Evolutionary conservation across 2,797 vertebrate species (phyloP), one percentile per base, ranked within the genome.

Genomic region (Lycodopsis pacificus): DNA sequence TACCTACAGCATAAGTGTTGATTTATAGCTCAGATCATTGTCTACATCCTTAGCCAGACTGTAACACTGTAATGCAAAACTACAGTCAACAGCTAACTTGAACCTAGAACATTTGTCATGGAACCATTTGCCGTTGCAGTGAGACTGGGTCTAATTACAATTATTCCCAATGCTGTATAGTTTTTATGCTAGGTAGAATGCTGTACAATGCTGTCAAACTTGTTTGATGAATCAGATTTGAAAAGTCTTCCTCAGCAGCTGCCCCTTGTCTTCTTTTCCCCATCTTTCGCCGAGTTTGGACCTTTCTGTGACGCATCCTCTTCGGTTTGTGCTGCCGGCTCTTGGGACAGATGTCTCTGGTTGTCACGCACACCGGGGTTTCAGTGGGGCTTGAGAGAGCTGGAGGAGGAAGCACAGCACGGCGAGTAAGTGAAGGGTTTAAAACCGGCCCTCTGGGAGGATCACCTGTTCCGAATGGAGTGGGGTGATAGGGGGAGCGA

Each of bases 351-450:
- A 90, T 90, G 90, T 92, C 74, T 82, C 57, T 27, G 53, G 70
- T 83, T 86, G 83, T 88, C 76, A 65, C 58, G 80, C 76, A 65
- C 67, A 46, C 13, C 13, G 1, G 61, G 42, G 69, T 78, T 78
- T 75, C 53, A 19, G 44, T 66, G 14, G 40, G 36, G 57, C 77
- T 36, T 49, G 64, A 77, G 64, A 57, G 64, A 79, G 71, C 79
- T 72, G 69, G 72, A 76, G 80, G 78, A 81, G 57, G 69, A 69
- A 54, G 38, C 57, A 53, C 51, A 71, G 74, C 73, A 69, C 65
- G 74, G 56, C 53, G 81, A 86, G 76, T 59, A 90, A 91, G 87
- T 89, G 84, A 90, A 91, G 84, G 84, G 81, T 89, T 82, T 86
- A 87, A 89, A 89, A 83, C 75, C 14, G 58, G 67, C 80, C 90